Conservation (phyloP, 2,888 invertebrate species). For the Elgonia sp. region DNA sequence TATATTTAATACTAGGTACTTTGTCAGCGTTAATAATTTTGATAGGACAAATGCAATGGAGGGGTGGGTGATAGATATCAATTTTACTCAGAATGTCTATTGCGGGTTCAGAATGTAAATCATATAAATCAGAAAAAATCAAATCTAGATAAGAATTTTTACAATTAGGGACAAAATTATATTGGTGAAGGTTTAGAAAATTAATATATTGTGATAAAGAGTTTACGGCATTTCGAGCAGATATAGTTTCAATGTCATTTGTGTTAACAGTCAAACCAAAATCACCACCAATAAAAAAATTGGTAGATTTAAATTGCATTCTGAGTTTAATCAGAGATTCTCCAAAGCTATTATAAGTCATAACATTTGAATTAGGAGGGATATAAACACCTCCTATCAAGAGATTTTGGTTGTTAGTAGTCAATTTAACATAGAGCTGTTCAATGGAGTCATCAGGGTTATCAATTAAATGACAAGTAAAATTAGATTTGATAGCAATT, state of each 20-base stretch:
- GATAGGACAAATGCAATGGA: neutral
- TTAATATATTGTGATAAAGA: slow-evolving; percentile 7
- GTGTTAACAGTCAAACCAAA: no score
- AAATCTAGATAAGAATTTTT: slow-evolving; percentile 30
- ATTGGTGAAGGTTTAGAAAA: slow-evolving; percentile 18
- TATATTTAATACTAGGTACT: neutral
- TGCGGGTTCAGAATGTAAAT: slow-evolving; percentile 3
- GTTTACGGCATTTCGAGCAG: no score
- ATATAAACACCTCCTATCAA: no score
- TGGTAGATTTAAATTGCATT: no score
- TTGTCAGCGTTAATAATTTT: neutral
- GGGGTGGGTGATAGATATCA: slow-evolving; percentile 17
- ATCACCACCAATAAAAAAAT: no score
- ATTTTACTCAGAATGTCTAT: slow-evolving; percentile 21
- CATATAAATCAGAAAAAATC: slow-evolving; percentile 20
- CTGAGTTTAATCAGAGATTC: no score
- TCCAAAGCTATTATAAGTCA: no score
- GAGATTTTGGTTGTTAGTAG: no score
- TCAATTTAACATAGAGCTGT: neutral
- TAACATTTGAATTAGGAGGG: no score
- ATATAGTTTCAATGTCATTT: no score
- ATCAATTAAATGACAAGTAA: neutral
- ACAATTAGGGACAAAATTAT: slow-evolving; percentile 16
- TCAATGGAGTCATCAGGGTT: neutral
- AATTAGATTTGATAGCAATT: slow-evolving; percentile 1